Conservation (phyloP, 2,113 vertebrate species). For the Corydoras maculifer region DNA sequence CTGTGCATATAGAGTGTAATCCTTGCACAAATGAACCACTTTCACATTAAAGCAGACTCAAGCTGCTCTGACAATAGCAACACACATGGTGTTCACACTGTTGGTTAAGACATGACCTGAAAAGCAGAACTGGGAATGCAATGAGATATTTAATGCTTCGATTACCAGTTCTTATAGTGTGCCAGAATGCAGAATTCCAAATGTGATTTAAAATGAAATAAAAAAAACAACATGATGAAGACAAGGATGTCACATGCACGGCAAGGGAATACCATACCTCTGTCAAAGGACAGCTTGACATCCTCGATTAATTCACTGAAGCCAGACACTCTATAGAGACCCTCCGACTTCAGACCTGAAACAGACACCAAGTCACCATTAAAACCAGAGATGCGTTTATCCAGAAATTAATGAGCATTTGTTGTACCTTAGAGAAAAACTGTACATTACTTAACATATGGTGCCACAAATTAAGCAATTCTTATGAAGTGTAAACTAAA, state of each 20-base stretch:
- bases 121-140: conserved; percentile 15
- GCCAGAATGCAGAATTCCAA: conserved; percentile 8
- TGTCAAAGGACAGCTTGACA: conserved; percentile 95
- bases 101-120: conserved; percentile 26
- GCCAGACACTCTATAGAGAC: conserved; percentile 94
- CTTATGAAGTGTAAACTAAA: conserved; percentile 13
- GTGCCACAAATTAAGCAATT: conserved; percentile 3
- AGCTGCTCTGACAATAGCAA: neutral
- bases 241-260: neutral
- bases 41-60: conserved; percentile 29
- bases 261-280: conserved; percentile 67
- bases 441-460: conserved; percentile 9
- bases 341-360: conserved; percentile 93
- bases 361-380: neutral
- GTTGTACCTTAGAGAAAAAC: conserved; percentile 2
- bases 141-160: conserved; percentile 15
- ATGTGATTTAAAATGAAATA: too few species aligned
- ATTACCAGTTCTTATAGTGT: neutral
- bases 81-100: conserved; percentile 20
- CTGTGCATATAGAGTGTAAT: conserved; percentile 35
- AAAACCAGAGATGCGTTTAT: neutral
- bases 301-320: conserved; percentile 98
- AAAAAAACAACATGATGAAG: too few species aligned
- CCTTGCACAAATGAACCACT: conserved; percentile 23
- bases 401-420: neutral